Percentiles rank a stretch among this genome's conserved stretches.
Evolutionary conservation across 2,888 invertebrate genomes (phyloP).

Genomic region (Pammene fasciana): DNA sequence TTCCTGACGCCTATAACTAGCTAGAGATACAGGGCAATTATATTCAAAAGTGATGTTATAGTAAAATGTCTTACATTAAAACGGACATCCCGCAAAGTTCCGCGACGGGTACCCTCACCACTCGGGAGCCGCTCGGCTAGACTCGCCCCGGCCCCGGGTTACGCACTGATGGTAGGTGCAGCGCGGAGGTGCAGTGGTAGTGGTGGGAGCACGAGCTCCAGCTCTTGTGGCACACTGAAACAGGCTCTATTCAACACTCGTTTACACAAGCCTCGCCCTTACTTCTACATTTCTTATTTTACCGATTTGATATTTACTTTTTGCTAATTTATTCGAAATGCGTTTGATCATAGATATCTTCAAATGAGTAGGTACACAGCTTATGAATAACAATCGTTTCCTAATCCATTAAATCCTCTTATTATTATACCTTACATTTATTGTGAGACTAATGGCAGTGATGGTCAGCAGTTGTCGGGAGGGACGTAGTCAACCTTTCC

Average conservation of each 20-base stretch:
- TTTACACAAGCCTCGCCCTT: constrained; percentile 36
- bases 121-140: background rate
- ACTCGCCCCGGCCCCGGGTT: background rate
- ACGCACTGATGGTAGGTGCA: background rate
- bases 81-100: constrained; percentile 7
- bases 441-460: constrained; percentile 76
- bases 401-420: constrained; percentile 58
- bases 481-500: constrained; percentile 67
- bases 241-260: constrained; percentile 60
- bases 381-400: constrained; percentile 48
- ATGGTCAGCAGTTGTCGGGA: constrained; percentile 73
- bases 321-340: constrained; percentile 11
- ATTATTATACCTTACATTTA: constrained; percentile 60
- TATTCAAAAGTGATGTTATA: constrained; percentile 19
- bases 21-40: constrained; percentile 5
- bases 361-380: constrained; percentile 26
- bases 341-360: constrained; percentile 12
- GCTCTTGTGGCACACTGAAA: constrained; percentile 66
- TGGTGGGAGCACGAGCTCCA: constrained; percentile 17
- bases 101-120: constrained; percentile 18
- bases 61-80: constrained; percentile 19
- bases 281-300: constrained; percentile 6
- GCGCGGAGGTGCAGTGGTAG: background rate
- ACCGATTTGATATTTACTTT: background rate
- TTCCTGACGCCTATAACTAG: constrained; percentile 48